Evolutionary conservation across 2,888 invertebrate species (phyloP).

Genomic region (Drosophila trichaetosa): DNA sequence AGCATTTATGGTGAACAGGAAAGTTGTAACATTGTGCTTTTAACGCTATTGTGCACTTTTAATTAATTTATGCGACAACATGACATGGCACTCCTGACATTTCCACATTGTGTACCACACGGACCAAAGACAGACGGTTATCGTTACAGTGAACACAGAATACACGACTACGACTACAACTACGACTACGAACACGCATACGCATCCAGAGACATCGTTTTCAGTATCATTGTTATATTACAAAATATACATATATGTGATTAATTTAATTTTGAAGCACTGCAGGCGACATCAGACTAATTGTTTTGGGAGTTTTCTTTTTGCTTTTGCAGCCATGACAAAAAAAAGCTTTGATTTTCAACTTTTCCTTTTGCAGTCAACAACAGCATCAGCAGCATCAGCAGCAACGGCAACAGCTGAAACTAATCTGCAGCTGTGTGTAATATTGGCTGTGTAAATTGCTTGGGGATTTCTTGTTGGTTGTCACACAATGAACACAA

Average conservation of each 20-base stretch:
- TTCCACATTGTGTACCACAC: constrained; percentile 5
- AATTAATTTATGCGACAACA: constrained; percentile 55
- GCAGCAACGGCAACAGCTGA: constrained; percentile 22
- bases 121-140: constrained; percentile 10
- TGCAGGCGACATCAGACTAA: constrained; percentile 60
- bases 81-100: constrained; percentile 29
- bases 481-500: constrained; percentile 54
- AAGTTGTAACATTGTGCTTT: constrained; percentile 22
- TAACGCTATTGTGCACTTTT: constrained; percentile 37
- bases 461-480: constrained; percentile 61
- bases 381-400: constrained; percentile 2
- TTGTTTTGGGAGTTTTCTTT: constrained; percentile 65
- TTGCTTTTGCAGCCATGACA: constrained; percentile 37
- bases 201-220: background rate
- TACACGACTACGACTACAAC: background rate
- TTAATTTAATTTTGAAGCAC: constrained; percentile 59
- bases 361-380: constrained; percentile 56
- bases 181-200: background rate
- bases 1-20: constrained; percentile 16
- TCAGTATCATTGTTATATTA: constrained; percentile 29
- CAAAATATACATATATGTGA: constrained; percentile 11
- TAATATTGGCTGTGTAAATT: constrained; percentile 65
- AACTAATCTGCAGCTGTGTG: constrained; percentile 62
- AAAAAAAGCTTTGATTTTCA: constrained; percentile 69
- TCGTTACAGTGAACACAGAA: constrained; percentile 18